phyloP scores from a whole-genome alignment of 2,888 invertebrate genomes.

The Nemapogon koenigi region DNA sequence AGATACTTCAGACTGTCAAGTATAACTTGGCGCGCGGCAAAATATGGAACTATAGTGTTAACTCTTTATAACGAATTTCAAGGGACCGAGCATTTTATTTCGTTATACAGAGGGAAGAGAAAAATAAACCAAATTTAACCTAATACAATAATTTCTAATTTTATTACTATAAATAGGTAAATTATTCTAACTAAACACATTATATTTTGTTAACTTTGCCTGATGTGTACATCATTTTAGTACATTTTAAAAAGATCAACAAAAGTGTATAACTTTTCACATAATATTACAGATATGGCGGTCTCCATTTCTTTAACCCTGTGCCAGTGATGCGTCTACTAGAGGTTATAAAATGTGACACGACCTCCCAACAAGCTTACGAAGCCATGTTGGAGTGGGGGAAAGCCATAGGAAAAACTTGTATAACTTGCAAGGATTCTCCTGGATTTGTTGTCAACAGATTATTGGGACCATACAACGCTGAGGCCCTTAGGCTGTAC shows the following conservation, averaged over 20 bases:
- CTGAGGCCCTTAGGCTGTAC: constrained; percentile 80
- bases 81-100: too few species aligned
- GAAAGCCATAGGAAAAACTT: constrained; percentile 80
- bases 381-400: constrained; percentile 79
- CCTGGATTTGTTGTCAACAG: constrained; percentile 93
- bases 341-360: constrained; percentile 78
- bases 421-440: constrained; percentile 90
- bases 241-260: background rate
- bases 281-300: constrained; percentile 72
- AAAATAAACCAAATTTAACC: background rate
- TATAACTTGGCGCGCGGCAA: too few species aligned
- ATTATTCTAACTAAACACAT: background rate
- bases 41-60: too few species aligned
- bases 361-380: constrained; percentile 81
- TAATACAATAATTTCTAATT: background rate
- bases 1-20: too few species aligned
- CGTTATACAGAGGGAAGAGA: too few species aligned
- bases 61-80: too few species aligned
- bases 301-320: constrained; percentile 92
- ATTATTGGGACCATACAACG: constrained; percentile 81
- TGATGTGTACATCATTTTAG: background rate
- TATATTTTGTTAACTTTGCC: background rate
- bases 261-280: background rate
- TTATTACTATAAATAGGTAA: too few species aligned
- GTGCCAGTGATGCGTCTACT: constrained; percentile 89